phyloP scores from a whole-genome alignment of 2,797 vertebrate genomes.

The Sarcophilus harrisii region DNA sequence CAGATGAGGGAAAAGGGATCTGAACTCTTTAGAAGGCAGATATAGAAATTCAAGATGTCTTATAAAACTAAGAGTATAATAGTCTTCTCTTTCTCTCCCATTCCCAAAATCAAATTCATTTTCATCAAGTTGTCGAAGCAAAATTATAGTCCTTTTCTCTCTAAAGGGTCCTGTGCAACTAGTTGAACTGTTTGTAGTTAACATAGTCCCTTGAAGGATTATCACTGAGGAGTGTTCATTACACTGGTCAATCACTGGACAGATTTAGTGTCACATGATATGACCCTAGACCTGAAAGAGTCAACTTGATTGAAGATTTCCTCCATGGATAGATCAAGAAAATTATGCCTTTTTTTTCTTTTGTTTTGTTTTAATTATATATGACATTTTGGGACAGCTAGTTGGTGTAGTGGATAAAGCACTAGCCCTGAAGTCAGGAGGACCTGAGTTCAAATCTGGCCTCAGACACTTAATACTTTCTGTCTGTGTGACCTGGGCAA shows the following conservation, averaged over 20 bases:
- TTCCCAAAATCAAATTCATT: slow-evolving; percentile 17
- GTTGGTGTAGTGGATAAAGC: no score
- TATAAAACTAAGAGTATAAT: slow-evolving; percentile 39
- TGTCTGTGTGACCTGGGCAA: no score
- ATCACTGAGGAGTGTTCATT: background rate
- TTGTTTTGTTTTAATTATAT: background rate
- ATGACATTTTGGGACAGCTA: background rate
- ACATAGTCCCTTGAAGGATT: rapidly evolving
- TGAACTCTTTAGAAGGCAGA: background rate
- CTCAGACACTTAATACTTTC: no score
- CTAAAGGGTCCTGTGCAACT: background rate
- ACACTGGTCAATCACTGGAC: background rate
- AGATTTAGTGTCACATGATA: background rate
- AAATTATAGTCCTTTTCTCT: background rate
- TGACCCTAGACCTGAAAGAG: background rate
- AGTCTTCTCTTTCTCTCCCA: background rate
- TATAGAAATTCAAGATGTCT: background rate
- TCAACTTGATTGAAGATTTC: background rate
- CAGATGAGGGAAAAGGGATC: background rate
- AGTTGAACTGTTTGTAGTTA: rapidly evolving
- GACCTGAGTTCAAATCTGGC: no score
- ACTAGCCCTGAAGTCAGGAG: no score
- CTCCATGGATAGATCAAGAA: background rate
- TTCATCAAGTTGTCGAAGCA: background rate
- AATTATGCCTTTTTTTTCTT: background rate